Percentiles rank a stretch among this genome's conserved stretches.
Conservation (phyloP, 2,888 invertebrate genomes). For the Idaea dimidiata region DNA sequence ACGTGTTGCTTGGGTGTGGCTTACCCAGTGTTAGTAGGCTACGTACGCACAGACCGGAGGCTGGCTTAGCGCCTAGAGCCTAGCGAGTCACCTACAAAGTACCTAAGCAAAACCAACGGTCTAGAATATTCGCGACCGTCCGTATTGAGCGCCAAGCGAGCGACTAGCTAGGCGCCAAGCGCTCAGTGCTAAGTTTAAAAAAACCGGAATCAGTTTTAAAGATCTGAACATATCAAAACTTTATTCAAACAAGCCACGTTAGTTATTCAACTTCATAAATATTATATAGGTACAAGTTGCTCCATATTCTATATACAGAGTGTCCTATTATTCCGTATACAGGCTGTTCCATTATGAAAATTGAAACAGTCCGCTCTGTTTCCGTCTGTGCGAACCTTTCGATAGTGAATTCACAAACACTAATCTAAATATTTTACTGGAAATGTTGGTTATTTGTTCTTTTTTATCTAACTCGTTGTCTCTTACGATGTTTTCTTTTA, state of each 20-base stretch:
- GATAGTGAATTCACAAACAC: slow-evolving; percentile 3
- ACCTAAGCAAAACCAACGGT: too few species aligned
- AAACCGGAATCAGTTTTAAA: neutral
- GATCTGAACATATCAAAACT: neutral
- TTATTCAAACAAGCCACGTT: neutral
- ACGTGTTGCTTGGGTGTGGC: too few species aligned
- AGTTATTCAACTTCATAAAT: neutral
- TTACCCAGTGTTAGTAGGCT: too few species aligned
- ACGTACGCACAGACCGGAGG: too few species aligned
- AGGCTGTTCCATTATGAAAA: slow-evolving; percentile 14
- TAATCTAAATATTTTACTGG: slow-evolving; percentile 14
- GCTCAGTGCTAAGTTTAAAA: too few species aligned
- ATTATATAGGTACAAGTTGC: neutral
- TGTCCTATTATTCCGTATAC: neutral
- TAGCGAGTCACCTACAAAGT: too few species aligned
- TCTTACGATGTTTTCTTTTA: too few species aligned
- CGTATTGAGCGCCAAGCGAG: too few species aligned
- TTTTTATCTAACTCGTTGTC: neutral
- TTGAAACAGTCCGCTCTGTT: slow-evolving; percentile 13
- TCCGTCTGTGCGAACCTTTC: neutral
- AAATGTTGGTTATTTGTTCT: neutral
- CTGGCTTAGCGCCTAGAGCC: too few species aligned
- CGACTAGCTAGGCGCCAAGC: too few species aligned
- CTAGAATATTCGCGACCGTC: too few species aligned
- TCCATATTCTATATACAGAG: neutral